These are phyloP conservation scores for Morus bassanus DNA, from an alignment of 2,797 vertebrate species.

Conservation along the genomic window DNA sequence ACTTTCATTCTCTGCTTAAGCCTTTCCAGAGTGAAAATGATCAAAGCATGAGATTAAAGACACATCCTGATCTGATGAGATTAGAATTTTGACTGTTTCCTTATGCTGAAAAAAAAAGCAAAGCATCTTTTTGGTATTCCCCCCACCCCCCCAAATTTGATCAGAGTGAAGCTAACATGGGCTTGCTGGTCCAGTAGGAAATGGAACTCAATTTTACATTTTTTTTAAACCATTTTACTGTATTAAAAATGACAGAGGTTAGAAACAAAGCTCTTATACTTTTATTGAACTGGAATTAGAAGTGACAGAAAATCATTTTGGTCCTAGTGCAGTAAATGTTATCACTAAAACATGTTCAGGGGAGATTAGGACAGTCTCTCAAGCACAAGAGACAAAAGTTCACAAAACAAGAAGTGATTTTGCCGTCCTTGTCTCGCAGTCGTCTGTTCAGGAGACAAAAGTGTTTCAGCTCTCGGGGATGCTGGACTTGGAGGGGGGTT, in stretches of 20 bases:
- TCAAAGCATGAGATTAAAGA: constrained; percentile 68
- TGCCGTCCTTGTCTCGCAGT: constrained; percentile 42
- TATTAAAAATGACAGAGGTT: constrained; percentile 83
- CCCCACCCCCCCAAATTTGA: constrained; percentile 40
- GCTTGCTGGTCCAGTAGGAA: constrained; percentile 70
- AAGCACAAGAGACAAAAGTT: constrained; percentile 72
- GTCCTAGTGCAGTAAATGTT: constrained; percentile 73
- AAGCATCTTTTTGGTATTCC: constrained; percentile 31
- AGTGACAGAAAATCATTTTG: constrained; percentile 82
- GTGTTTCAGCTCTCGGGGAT: background rate
- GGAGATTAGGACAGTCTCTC: constrained; percentile 71
- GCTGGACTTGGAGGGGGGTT: background rate
- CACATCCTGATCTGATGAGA: constrained; percentile 53
- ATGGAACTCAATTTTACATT: constrained; percentile 77
- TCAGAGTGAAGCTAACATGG: constrained; percentile 67
- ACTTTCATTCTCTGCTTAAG: constrained; percentile 58
- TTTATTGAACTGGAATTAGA: constrained; percentile 75
- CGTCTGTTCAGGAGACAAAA: constrained; percentile 36
- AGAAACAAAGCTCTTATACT: constrained; percentile 76
- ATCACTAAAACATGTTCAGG: constrained; percentile 73
- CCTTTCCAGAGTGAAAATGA: constrained; percentile 67
- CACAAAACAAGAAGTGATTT: constrained; percentile 58
- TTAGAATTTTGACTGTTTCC: constrained; percentile 48
- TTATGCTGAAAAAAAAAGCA: background rate
- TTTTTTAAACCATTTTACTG: constrained; percentile 73